A percentile compares a stretch with the other conserved stretches of the same genome.
These are phyloP conservation scores for Drosophila atroscutellata DNA, from an alignment of 2,888 invertebrate genomes.

Conservation along the genomic window DNA sequence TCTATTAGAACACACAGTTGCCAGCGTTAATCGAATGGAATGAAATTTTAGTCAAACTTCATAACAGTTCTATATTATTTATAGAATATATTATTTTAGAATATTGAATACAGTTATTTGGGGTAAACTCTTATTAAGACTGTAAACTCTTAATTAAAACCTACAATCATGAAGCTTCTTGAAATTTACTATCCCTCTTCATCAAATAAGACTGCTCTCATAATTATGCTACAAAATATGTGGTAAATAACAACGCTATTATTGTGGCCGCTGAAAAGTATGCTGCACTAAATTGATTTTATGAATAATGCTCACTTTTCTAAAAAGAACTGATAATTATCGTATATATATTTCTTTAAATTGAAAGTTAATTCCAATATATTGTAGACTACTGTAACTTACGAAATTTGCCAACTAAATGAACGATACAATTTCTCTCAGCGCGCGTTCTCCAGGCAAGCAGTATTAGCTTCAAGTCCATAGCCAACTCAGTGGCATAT, in stretches of 20 bases:
- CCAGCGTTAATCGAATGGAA: background rate
- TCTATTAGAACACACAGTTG: background rate
- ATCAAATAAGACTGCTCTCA: background rate
- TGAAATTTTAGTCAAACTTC: background rate
- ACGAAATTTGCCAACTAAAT: background rate
- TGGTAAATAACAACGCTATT: background rate
- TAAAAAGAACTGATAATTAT: background rate
- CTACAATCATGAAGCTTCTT: background rate
- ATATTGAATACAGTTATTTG: background rate
- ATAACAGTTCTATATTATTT: background rate
- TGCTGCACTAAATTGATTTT: background rate
- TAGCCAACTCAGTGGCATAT: constrained; percentile 36
- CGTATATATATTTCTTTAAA: background rate
- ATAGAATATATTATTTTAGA: background rate
- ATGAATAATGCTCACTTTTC: background rate
- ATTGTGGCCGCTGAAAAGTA: background rate
- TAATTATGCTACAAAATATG: background rate
- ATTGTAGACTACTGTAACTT: background rate
- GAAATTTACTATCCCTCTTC: background rate
- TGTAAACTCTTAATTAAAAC: background rate
- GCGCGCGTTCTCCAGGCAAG: constrained; percentile 38
- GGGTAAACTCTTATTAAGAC: background rate
- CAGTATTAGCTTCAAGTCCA: constrained; percentile 66
- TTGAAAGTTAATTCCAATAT: background rate
- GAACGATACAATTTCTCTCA: constrained; percentile 19